phyloP scores from a whole-genome alignment of 2,113 vertebrate genomes.

The Rhinolophus ferrumequinum region DNA sequence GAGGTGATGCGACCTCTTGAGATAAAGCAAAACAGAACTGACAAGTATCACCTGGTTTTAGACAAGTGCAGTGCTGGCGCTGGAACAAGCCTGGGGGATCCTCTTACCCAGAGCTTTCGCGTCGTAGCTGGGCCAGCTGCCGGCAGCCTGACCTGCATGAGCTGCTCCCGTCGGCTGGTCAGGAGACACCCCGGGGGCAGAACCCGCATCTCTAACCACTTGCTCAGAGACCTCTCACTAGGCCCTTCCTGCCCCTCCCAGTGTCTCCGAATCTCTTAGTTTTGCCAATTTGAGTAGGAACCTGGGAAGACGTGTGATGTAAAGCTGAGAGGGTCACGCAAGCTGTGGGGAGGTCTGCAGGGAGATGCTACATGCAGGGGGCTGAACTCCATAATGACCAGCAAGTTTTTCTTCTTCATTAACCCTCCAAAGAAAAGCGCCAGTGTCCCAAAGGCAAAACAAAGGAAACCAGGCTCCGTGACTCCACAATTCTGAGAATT shows the following conservation, averaged over 20 bases:
- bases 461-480: fast-evolving
- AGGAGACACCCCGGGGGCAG: background rate
- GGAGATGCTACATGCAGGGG: fast-evolving
- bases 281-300: background rate
- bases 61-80: fast-evolving
- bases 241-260: fast-evolving
- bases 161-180: background rate
- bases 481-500: fast-evolving
- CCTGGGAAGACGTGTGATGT: fast-evolving
- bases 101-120: fast-evolving
- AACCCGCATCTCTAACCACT: fast-evolving
- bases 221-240: fast-evolving
- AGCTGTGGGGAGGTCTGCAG: fast-evolving
- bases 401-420: background rate
- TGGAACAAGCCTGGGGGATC: background rate
- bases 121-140: fast-evolving
- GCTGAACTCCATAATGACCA: fast-evolving
- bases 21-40: background rate
- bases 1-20: fast-evolving
- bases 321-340: fast-evolving
- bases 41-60: fast-evolving
- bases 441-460: background rate
- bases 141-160: fast-evolving
- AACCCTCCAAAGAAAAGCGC: too few species aligned
- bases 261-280: background rate